phyloP scores from a whole-genome alignment of 2,888 invertebrate species.

The Ferrisia virgata region DNA sequence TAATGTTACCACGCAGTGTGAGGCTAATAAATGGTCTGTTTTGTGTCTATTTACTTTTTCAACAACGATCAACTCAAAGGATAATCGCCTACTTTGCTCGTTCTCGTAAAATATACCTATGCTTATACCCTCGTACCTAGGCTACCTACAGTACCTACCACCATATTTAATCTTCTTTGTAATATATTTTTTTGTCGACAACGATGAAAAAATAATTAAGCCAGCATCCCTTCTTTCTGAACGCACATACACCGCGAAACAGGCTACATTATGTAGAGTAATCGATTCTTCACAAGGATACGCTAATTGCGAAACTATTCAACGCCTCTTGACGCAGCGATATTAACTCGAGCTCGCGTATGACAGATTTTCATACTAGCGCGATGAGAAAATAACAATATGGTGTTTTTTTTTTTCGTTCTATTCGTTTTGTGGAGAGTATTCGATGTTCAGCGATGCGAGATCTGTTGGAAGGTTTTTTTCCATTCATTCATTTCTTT shows the following conservation, averaged over 20 bases:
- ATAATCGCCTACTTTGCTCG: not conserved
- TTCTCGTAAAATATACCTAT: not conserved
- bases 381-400: constrained; percentile 6
- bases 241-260: too few species aligned
- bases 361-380: not conserved
- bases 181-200: not conserved
- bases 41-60: too few species aligned
- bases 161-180: too few species aligned
- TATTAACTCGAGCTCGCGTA: not conserved
- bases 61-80: not conserved
- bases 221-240: not conserved
- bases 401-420: not conserved
- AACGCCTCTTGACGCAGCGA: not conserved
- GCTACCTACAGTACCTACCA: not conserved
- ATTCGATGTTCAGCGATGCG: not conserved
- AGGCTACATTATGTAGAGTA: not conserved
- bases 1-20: too few species aligned
- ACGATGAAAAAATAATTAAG: not conserved
- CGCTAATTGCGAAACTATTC: not conserved
- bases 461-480: not conserved
- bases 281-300: not conserved
- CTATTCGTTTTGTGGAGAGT: too few species aligned
- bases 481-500: too few species aligned
- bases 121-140: not conserved
- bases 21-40: too few species aligned